Conservation (phyloP, 1,140 invertebrate genomes). For the Ceratoteleas bidentatus region DNA sequence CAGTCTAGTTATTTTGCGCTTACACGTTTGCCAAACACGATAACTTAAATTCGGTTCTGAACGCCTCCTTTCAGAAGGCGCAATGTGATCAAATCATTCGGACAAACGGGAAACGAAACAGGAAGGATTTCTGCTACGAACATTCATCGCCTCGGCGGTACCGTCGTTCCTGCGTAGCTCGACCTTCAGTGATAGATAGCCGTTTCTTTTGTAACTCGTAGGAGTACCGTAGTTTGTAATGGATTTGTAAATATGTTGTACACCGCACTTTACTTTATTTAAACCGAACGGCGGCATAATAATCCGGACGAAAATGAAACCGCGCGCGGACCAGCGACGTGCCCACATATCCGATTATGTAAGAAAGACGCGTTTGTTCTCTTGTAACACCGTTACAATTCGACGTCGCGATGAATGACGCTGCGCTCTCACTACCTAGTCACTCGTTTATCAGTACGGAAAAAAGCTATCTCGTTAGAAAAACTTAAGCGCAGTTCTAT, state of each 20-base stretch:
- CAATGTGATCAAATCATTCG: background rate
- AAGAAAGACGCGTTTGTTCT: too few species aligned
- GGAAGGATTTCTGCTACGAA: slow-evolving; percentile 37
- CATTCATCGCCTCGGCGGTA: slow-evolving; percentile 34
- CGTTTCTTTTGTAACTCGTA: slow-evolving; percentile 43
- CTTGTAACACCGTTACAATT: too few species aligned
- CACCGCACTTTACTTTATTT: too few species aligned
- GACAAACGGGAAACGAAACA: background rate
- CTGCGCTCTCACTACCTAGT: too few species aligned
- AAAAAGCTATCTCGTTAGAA: slow-evolving; percentile 71
- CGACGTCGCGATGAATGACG: too few species aligned
- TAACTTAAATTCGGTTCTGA: slow-evolving; percentile 17
- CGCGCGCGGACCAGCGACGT: too few species aligned
- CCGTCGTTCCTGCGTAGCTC: slow-evolving; percentile 62
- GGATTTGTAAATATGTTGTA: slow-evolving; percentile 71
- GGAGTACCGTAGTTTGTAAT: slow-evolving; percentile 51
- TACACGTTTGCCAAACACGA: too few species aligned
- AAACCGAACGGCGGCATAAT: too few species aligned
- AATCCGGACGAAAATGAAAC: too few species aligned
- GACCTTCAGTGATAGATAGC: slow-evolving; percentile 63
- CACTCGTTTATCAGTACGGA: slow-evolving; percentile 76
- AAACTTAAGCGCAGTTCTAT: slow-evolving; percentile 72
- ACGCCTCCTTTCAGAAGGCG: background rate
- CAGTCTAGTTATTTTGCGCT: too few species aligned
- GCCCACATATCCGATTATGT: too few species aligned